Conservation (phyloP, 2,797 vertebrate genomes). For the Pipistrellus kuhlii region DNA sequence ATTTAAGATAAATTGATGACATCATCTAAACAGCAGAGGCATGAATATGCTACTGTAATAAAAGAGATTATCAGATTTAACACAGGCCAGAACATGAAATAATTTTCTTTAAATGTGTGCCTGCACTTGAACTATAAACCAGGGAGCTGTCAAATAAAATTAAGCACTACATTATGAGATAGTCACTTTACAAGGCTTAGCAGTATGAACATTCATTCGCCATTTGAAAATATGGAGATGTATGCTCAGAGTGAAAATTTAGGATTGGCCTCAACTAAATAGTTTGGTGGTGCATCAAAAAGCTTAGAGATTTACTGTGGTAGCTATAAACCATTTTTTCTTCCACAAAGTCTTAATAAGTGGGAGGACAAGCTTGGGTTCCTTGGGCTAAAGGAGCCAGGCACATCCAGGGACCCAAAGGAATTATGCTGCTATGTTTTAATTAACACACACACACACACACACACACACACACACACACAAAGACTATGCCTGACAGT, state of each 20-base stretch:
- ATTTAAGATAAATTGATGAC: conserved; percentile 62
- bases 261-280: conserved; percentile 30
- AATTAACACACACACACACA: too few species aligned
- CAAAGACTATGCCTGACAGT: background rate
- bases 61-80: conserved; percentile 43
- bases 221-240: conserved; percentile 58
- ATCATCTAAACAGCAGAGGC: conserved; percentile 53
- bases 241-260: background rate
- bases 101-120: conserved; percentile 62
- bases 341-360: conserved; percentile 17
- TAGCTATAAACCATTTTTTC: conserved; percentile 10
- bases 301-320: conserved; percentile 7
- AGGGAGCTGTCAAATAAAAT: conserved; percentile 66
- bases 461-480: too few species aligned
- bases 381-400: conserved; percentile 16
- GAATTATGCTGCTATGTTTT: conserved; percentile 19
- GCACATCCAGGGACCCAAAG: background rate
- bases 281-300: conserved; percentile 39
- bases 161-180: conserved; percentile 40
- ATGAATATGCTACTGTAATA: conserved; percentile 57
- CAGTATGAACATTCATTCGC: conserved; percentile 37
- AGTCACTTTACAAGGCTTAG: conserved; percentile 56
- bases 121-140: conserved; percentile 56
- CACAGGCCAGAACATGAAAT: conserved; percentile 65
- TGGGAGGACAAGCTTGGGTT: background rate